Conservation (phyloP, 2,888 invertebrate genomes). For the Melieria omissa region DNA sequence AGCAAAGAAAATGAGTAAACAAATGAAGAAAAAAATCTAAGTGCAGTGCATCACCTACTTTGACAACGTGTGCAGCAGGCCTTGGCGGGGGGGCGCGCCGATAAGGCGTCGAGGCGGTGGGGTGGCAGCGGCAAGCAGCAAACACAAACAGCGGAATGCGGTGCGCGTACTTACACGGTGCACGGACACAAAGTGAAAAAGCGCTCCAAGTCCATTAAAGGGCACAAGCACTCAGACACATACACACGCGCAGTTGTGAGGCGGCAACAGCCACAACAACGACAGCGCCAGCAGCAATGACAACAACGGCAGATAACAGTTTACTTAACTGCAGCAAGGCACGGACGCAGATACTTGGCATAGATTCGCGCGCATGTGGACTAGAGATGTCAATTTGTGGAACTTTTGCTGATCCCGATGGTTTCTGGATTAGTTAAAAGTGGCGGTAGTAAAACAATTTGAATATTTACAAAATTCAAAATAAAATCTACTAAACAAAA, state of each 20-base stretch:
- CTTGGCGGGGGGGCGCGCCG: no score
- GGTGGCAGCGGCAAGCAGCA: not conserved
- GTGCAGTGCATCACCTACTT: not conserved
- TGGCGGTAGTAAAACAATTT: no score
- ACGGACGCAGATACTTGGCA: no score
- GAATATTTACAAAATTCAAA: no score
- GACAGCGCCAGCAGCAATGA: slow-evolving; percentile 1
- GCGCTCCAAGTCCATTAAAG: slow-evolving; percentile 1
- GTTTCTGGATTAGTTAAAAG: no score
- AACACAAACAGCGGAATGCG: not conserved
- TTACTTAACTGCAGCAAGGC: not conserved
- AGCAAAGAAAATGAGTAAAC: not conserved
- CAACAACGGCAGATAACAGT: not conserved
- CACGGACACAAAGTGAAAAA: not conserved
- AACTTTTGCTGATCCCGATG: no score
- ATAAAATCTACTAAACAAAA: no score
- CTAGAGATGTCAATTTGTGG: no score
- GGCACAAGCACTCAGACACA: not conserved
- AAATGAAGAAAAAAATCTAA: not conserved
- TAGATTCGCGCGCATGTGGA: no score
- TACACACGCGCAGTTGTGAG: not conserved
- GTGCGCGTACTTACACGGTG: not conserved
- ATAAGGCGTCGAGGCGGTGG: no score
- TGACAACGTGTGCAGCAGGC: not conserved
- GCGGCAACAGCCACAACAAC: slow-evolving; percentile 8